phyloP scores from a whole-genome alignment of 2,113 vertebrate species.

The Xyliphius kryptos region DNA sequence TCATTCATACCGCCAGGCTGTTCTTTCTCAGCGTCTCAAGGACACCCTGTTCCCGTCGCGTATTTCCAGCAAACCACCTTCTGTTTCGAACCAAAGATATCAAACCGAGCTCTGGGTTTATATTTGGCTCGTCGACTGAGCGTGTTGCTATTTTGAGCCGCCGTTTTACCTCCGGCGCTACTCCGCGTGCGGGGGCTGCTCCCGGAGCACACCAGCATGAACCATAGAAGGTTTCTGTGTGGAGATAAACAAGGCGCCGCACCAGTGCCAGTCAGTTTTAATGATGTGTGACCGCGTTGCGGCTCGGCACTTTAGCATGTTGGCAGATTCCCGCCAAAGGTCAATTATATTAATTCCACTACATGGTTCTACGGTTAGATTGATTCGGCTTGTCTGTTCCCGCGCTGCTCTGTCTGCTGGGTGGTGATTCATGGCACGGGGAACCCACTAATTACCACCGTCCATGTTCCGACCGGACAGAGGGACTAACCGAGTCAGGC shows the following conservation, averaged over 20 bases:
- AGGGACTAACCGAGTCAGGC: slow-evolving; percentile 28
- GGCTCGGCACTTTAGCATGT: slow-evolving; percentile 26
- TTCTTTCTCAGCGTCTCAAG: slow-evolving; percentile 4
- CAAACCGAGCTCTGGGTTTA: not conserved
- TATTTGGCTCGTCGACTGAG: slow-evolving; percentile 16
- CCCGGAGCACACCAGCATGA: slow-evolving; percentile 3
- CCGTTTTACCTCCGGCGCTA: slow-evolving; percentile 31
- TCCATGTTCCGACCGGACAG: slow-evolving; percentile 25
- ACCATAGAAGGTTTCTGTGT: too few species aligned
- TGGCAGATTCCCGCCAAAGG: slow-evolving; percentile 31
- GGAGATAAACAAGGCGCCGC: slow-evolving; percentile 7
- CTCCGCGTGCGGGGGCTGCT: slow-evolving; percentile 17
- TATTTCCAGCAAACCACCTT: not conserved
- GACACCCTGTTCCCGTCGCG: slow-evolving; percentile 9
- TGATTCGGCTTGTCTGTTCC: slow-evolving; percentile 27
- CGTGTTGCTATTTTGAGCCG: slow-evolving; percentile 38
- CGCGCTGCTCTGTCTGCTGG: slow-evolving; percentile 27
- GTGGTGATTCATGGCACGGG: slow-evolving; percentile 38
- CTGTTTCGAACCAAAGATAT: not conserved
- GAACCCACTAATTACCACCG: slow-evolving; percentile 27
- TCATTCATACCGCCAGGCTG: slow-evolving; percentile 4
- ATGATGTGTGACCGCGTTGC: slow-evolving; percentile 23
- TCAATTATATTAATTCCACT: slow-evolving; percentile 33
- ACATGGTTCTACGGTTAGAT: slow-evolving; percentile 25
- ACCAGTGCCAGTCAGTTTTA: not conserved